Evolutionary conservation across 2,797 vertebrate species (phyloP), one percentile per base, ranked within the genome.

Genomic region (Hydrophis major): DNA sequence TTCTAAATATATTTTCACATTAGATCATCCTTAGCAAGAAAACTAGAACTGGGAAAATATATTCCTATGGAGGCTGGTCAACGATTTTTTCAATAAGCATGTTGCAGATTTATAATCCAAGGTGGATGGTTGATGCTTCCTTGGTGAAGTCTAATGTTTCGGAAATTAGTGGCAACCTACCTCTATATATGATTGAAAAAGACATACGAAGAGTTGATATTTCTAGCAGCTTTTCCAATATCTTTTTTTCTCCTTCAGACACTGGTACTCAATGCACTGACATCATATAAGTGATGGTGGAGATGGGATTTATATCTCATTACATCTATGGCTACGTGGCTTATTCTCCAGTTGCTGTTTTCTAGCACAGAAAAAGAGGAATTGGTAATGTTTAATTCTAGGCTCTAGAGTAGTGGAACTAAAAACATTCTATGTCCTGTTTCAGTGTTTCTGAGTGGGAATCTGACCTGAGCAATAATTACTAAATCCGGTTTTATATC

Each of bases 1-100:
- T 78, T 61, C 88, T 47, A 61, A 89, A 89, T 22, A 32, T 69
- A 88, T 57, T 88, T 93, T 93, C 61, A 60, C 47, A 55, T 88
- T 78, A 69, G 28, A 78, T 53, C 20, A 32, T 25, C 56, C 69
- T 57, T 22, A 55, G 86, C 6, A 37, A 8, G 55, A 27, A 28
- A 92, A 18, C 25, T 55, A 32, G 53, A 63, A 47, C 16, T 37
- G 66, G 8, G 14, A 88, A 88, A 47, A 61, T 42, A 87, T 8
- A 28, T 88, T 87, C 18, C 37, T 66, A 57, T 42, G 16, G 53
- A 5, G 55, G 4, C 50, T 57, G 32, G 53, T 12, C n/a, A 42
- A 57, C 10, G 18, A 74, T 92, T 42, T 27, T 16, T 88, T 74
- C 28, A 2, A 47, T 88, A 92, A 88, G 4, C 3, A 47, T 6